phyloP scores from a whole-genome alignment of 2,113 vertebrate species.

The Lophius piscatorius region DNA sequence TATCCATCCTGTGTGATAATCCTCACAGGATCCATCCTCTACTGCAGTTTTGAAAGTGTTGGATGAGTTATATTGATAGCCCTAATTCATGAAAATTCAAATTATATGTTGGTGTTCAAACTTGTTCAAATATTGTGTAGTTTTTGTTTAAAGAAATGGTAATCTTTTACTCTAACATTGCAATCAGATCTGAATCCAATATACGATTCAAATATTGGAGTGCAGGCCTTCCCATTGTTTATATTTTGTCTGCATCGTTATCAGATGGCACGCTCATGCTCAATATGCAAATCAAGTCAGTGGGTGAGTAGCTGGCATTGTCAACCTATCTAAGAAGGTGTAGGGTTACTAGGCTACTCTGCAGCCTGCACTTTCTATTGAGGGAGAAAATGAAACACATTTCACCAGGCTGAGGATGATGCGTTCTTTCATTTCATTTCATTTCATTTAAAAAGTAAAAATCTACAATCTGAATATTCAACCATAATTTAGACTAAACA shows the following conservation, averaged over 20 bases:
- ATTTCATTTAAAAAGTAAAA: not conserved
- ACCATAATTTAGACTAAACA: not conserved
- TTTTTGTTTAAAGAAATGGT: constrained; percentile 7
- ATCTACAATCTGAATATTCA: not conserved
- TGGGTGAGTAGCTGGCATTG: constrained; percentile 28
- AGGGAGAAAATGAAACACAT: not conserved
- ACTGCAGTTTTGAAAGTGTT: not conserved
- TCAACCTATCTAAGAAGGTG: constrained; percentile 31
- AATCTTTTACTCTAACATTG: constrained; percentile 2
- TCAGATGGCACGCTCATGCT: constrained; percentile 38
- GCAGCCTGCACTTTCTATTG: constrained; percentile 1
- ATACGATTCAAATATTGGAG: constrained; percentile 12
- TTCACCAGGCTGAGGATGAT: not conserved
- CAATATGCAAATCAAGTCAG: constrained; percentile 47
- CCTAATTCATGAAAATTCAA: not conserved
- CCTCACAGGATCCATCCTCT: not conserved
- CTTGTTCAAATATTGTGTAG: not conserved
- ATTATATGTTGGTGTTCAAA: not conserved
- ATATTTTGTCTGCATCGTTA: constrained; percentile 32
- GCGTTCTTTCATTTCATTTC: not conserved
- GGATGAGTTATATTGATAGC: not conserved
- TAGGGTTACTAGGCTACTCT: not conserved
- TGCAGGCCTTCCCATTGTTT: constrained; percentile 17
- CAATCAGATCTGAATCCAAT: constrained; percentile 12
- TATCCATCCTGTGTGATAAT: no score